Conservation (phyloP, 2,888 invertebrate species). For the Eumerus sabulonum region DNA sequence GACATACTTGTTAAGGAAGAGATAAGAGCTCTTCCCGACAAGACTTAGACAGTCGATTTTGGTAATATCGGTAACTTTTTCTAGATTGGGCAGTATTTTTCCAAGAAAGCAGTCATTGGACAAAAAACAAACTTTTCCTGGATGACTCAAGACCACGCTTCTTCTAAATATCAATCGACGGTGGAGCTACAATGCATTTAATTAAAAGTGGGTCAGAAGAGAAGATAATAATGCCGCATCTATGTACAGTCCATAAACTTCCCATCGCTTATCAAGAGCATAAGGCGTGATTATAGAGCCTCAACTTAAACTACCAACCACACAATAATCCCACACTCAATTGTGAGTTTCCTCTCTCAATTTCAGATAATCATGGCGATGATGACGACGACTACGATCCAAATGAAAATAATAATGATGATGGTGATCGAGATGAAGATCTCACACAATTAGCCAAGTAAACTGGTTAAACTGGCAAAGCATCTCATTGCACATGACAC, state of each 20-base stretch:
- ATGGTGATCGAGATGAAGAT: slow-evolving; percentile 57
- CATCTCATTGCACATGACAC: slow-evolving; percentile 55
- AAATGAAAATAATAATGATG: slow-evolving; percentile 19
- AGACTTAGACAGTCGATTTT: too few relatives aligned
- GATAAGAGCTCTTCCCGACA: too few relatives aligned
- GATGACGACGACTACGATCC: slow-evolving; percentile 14
- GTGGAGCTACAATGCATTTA: too few relatives aligned
- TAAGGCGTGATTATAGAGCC: slow-evolving; percentile 29
- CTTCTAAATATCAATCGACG: too few relatives aligned
- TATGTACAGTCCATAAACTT: slow-evolving; percentile 39
- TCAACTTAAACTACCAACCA: slow-evolving; percentile 48
- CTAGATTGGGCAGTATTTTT: too few relatives aligned
- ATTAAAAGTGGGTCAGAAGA: slow-evolving; percentile 52
- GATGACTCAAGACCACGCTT: too few relatives aligned
- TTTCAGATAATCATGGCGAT: slow-evolving; percentile 38
- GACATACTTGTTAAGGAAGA: too few relatives aligned
- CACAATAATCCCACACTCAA: slow-evolving; percentile 61
- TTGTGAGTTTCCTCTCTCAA: slow-evolving; percentile 62
- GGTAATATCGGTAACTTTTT: too few relatives aligned
- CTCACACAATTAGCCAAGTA: slow-evolving; percentile 59
- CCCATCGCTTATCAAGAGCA: slow-evolving; percentile 41
- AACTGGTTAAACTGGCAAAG: slow-evolving; percentile 59
- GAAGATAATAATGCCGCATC: slow-evolving; percentile 46
- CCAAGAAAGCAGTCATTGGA: too few relatives aligned
- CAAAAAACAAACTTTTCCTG: too few relatives aligned